Percentiles rank a stretch among this genome's conserved stretches.
These are phyloP conservation scores for Phocides pigmalion DNA, from an alignment of 1,140 invertebrate genomes.

Conservation along the genomic window DNA sequence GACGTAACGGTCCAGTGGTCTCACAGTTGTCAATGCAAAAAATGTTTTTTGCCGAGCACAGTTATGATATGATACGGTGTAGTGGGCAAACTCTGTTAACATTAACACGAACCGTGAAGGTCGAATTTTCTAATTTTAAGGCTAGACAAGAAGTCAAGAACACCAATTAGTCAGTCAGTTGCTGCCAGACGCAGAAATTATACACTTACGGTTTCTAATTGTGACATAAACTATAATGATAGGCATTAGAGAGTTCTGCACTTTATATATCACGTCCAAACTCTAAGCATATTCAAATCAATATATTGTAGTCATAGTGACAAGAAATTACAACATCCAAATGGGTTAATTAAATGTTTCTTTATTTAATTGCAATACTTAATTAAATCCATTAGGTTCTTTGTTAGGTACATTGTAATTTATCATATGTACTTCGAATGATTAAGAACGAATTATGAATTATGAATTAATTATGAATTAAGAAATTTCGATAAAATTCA, in stretches of 20 bases:
- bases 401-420: not conserved
- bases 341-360: constrained; percentile 1
- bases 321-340: constrained; percentile 1
- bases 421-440: not conserved
- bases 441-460: too few species aligned
- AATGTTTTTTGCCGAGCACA: too few species aligned
- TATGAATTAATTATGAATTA: too few species aligned
- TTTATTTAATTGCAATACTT: not conserved
- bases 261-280: constrained; percentile 10
- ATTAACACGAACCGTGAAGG: constrained; percentile 51
- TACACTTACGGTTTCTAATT: constrained; percentile 29
- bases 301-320: not conserved
- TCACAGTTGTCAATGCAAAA: too few species aligned
- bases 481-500: not conserved
- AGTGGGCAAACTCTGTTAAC: too few species aligned
- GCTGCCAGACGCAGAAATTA: constrained; percentile 26
- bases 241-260: constrained; percentile 19
- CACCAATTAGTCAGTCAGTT: constrained; percentile 42
- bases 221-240: constrained; percentile 30
- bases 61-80: too few species aligned
- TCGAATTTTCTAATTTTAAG: constrained; percentile 43
- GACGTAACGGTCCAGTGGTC: too few species aligned
- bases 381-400: not conserved
- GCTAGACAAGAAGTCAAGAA: constrained; percentile 13
- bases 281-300: not conserved